A percentile compares a stretch with the other conserved stretches of the same genome.
Evolutionary conservation across 2,888 invertebrate species (phyloP).

Genomic region (Portevinia maculata): DNA sequence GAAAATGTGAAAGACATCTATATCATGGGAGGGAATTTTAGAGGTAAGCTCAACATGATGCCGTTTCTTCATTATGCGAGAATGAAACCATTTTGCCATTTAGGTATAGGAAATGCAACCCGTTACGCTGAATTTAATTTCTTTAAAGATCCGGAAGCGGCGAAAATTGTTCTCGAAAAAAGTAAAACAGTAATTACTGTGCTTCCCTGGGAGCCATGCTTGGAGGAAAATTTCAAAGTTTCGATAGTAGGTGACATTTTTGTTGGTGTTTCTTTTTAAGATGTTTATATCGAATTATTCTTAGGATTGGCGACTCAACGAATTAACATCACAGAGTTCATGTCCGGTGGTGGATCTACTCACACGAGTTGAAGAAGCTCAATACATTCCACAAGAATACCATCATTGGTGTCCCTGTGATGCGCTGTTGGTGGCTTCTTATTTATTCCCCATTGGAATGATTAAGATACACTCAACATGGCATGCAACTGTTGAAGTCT

Average conservation of each 20-base stretch:
- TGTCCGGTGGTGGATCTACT: slow-evolving; percentile 83
- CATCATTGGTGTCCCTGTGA: slow-evolving; percentile 83
- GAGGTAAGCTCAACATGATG: slow-evolving; percentile 84
- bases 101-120: slow-evolving; percentile 85
- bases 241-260: slow-evolving; percentile 78
- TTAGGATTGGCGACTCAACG: slow-evolving; percentile 84
- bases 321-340: slow-evolving; percentile 77
- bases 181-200: slow-evolving; percentile 86
- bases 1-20: slow-evolving; percentile 86
- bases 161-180: slow-evolving; percentile 86
- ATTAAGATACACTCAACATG: slow-evolving; percentile 79
- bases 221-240: slow-evolving; percentile 79
- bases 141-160: slow-evolving; percentile 89
- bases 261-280: slow-evolving; percentile 88
- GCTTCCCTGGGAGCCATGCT: slow-evolving; percentile 88
- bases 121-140: slow-evolving; percentile 85
- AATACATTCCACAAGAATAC: slow-evolving; percentile 76
- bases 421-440: slow-evolving; percentile 83
- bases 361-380: slow-evolving; percentile 83
- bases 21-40: slow-evolving; percentile 91
- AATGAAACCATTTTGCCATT: not conserved
- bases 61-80: not conserved
- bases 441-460: slow-evolving; percentile 82
- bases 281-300: not conserved
- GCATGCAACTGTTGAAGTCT: slow-evolving; percentile 86